Conservation (phyloP, 2,888 invertebrate genomes). For the Tachystola acroxantha region DNA sequence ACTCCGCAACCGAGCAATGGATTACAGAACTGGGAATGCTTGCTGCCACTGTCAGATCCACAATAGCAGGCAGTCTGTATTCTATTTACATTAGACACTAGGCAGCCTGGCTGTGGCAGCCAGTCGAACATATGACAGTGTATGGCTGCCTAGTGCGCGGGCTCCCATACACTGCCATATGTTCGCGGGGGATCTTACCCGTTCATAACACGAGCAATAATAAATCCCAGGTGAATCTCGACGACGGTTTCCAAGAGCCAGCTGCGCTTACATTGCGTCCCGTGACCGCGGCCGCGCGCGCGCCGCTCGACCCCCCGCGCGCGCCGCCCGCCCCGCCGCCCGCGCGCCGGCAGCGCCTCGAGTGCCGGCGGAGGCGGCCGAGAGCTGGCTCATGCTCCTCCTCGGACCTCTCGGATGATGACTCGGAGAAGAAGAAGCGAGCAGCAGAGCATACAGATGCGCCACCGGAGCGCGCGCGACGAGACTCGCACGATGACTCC, state of each 20-base stretch:
- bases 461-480: slow-evolving; percentile 80
- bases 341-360: slow-evolving; percentile 52
- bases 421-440: slow-evolving; percentile 90
- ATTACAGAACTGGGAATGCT: too few species aligned
- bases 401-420: slow-evolving; percentile 95
- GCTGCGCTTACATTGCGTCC: slow-evolving; percentile 6
- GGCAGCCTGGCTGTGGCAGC: too few species aligned
- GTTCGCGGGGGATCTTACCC: too few species aligned
- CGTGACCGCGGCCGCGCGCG: slow-evolving; percentile 28
- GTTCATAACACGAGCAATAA: too few species aligned
- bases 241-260: slow-evolving; percentile 34
- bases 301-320: slow-evolving; percentile 19
- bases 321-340: slow-evolving; percentile 52
- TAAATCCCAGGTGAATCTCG: slow-evolving; percentile 50
- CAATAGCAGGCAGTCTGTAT: too few species aligned
- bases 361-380: slow-evolving; percentile 55
- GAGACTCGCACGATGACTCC: slow-evolving; percentile 91
- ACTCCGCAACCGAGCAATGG: too few species aligned
- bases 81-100: too few species aligned
- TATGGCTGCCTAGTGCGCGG: too few species aligned
- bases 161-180: too few species aligned
- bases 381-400: slow-evolving; percentile 91
- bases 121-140: too few species aligned
- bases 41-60: too few species aligned
- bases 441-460: slow-evolving; percentile 81